Percentiles rank a stretch among this genome's conserved stretches.
Conservation (phyloP, 1,140 invertebrate genomes). For the Plectrocnemia conspersa region DNA sequence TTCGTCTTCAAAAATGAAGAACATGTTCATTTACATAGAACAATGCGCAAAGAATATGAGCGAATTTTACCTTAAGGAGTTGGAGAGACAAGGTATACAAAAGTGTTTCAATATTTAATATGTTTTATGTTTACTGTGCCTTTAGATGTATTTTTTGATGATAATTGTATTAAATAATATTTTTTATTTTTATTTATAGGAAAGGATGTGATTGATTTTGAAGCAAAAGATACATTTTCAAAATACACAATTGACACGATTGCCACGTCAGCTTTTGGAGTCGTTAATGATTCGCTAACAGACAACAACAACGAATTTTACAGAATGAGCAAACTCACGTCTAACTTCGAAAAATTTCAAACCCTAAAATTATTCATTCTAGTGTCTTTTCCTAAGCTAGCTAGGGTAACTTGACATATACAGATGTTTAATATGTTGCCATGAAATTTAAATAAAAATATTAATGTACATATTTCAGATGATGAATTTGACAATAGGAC, state of each 20-base stretch:
- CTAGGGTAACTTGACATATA: constrained; percentile 6
- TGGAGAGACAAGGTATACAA: neutral
- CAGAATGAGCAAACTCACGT: constrained; percentile 31
- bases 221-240: constrained; percentile 42
- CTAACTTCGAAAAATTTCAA: constrained; percentile 30
- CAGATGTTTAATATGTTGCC: neutral
- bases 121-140: neutral
- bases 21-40: constrained; percentile 43
- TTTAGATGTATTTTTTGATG: neutral
- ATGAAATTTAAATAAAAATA: constrained; percentile 9
- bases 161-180: neutral
- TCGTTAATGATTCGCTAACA: constrained; percentile 37
- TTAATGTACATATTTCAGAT: constrained; percentile 6
- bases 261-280: constrained; percentile 43
- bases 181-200: constrained; percentile 3
- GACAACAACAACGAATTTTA: constrained; percentile 40
- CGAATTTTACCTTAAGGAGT: constrained; percentile 12
- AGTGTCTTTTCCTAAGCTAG: neutral
- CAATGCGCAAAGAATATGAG: constrained; percentile 37
- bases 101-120: constrained; percentile 17
- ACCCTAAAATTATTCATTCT: constrained; percentile 1
- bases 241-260: constrained; percentile 47
- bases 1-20: constrained; percentile 47
- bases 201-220: constrained; percentile 22
- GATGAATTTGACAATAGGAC: neutral